These are phyloP conservation scores for Drosophila kurseongensis DNA, from an alignment of 1,140 invertebrate genomes.

Conservation along the genomic window DNA sequence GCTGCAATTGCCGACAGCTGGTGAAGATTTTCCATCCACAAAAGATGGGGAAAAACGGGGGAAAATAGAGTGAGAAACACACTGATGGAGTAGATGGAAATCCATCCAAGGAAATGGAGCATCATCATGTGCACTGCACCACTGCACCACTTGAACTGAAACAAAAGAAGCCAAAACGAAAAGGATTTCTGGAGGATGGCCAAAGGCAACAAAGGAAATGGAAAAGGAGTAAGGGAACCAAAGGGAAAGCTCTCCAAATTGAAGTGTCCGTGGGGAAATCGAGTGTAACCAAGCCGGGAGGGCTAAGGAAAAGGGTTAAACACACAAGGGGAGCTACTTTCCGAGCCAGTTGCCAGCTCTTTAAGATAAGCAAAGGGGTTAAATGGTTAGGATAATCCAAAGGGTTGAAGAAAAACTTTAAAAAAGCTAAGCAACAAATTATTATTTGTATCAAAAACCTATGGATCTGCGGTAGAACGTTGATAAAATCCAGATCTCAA, in stretches of 20 bases:
- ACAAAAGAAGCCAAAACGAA: constrained; percentile 59
- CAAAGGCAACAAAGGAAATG: constrained; percentile 42
- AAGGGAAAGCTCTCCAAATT: constrained; percentile 23
- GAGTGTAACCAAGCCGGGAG: constrained; percentile 38
- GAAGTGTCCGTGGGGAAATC: constrained; percentile 55
- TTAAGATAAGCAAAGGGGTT: constrained; percentile 19
- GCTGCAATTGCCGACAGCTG: constrained; percentile 54
- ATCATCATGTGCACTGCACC: constrained; percentile 54
- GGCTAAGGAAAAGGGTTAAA: constrained; percentile 10
- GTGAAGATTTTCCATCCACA: constrained; percentile 21
- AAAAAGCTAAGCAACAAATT: too few species aligned
- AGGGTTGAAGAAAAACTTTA: not conserved
- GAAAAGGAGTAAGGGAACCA: not conserved
- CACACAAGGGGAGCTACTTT: constrained; percentile 14
- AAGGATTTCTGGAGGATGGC: constrained; percentile 40
- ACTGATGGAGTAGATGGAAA: constrained; percentile 41
- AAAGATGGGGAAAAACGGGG: constrained; percentile 1
- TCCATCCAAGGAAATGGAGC: constrained; percentile 62
- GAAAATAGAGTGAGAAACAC: constrained; percentile 9
- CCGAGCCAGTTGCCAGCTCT: constrained; percentile 22
- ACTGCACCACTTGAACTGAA: constrained; percentile 63
- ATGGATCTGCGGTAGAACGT: too few species aligned
- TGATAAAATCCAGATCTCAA: too few species aligned
- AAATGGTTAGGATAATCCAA: constrained; percentile 7
- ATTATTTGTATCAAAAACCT: too few species aligned